Evolutionary conservation across 2,888 invertebrate genomes (phyloP).

Genomic region (Laspeyria flexula): DNA sequence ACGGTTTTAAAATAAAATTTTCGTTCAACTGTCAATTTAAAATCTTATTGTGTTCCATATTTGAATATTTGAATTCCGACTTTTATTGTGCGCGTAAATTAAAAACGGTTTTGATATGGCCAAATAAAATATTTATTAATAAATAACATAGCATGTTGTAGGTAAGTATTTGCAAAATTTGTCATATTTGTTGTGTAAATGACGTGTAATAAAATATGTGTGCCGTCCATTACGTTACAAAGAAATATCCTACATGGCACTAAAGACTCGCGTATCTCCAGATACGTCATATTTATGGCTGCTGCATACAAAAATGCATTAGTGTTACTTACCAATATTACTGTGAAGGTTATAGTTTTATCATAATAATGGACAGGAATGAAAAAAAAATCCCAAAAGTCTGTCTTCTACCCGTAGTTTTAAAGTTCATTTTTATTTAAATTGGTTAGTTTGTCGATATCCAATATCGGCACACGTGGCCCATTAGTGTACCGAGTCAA

Average conservation of each 20-base stretch:
- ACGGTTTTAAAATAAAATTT: conserved; percentile 37
- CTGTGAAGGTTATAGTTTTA: conserved; percentile 64
- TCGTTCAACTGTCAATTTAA: conserved; percentile 36
- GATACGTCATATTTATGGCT: conserved; percentile 73
- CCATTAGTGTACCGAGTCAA: conserved; percentile 62
- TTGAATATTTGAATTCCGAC: conserved; percentile 21
- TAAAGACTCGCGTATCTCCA: conserved; percentile 47
- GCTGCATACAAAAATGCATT: conserved; percentile 74
- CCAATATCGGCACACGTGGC: conserved; percentile 65
- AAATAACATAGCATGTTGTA: too few relatives aligned
- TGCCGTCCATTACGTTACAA: conserved; percentile 26
- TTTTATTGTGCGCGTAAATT: conserved; percentile 29
- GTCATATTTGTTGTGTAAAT: conserved; percentile 21
- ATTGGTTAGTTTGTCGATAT: conserved; percentile 36
- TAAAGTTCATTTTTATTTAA: conserved; percentile 30
- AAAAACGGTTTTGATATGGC: conserved; percentile 25
- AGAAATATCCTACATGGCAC: conserved; percentile 32
- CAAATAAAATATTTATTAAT: conserved; percentile 34
- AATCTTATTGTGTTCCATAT: conserved; percentile 34
- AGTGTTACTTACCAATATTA: conserved; percentile 67
- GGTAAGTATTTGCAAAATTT: too few relatives aligned
- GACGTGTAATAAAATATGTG: conserved; percentile 23
- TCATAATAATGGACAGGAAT: conserved; percentile 59
- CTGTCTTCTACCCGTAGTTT: conserved; percentile 11
- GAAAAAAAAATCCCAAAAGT: conserved; percentile 20